These are phyloP conservation scores for Agapornis canus DNA, from an alignment of 2,797 vertebrate species.

Conservation along the genomic window DNA sequence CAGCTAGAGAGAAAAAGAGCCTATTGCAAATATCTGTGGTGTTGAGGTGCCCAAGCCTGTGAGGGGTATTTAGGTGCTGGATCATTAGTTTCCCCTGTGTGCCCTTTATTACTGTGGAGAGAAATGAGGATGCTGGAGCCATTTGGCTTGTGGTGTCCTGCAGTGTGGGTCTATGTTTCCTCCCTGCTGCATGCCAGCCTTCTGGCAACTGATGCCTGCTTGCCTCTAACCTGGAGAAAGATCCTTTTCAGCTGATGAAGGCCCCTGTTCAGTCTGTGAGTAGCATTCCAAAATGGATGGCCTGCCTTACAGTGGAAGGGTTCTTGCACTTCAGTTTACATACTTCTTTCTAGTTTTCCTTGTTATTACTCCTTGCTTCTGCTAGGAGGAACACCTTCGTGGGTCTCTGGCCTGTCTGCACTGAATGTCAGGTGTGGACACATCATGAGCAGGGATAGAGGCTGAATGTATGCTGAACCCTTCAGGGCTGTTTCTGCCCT, in stretches of 20 bases:
- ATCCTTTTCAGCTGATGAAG: not conserved
- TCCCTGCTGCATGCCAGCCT: not conserved
- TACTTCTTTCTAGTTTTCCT: not conserved
- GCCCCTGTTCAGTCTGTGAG: not conserved
- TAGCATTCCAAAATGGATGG: not conserved
- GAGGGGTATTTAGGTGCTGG: not conserved
- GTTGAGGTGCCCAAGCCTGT: not conserved
- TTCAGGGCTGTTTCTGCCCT: not conserved
- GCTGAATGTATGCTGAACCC: not conserved
- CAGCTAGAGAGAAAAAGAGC: not conserved
- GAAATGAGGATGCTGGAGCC: not conserved
- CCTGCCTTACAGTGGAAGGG: not conserved
- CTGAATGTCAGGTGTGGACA: not conserved
- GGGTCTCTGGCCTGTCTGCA: not conserved
- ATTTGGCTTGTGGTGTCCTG: not conserved
- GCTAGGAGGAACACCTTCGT: not conserved
- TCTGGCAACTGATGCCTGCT: not conserved
- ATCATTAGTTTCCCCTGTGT: not conserved
- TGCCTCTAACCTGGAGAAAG: not conserved
- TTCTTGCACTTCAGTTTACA: not conserved
- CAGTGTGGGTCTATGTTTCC: rapidly evolving
- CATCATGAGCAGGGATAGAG: not conserved
- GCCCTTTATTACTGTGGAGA: not conserved
- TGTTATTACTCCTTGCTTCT: not conserved
- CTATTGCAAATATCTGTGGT: not conserved